phyloP scores from a whole-genome alignment of 2,797 vertebrate genomes.

The Rhincodon typus region DNA sequence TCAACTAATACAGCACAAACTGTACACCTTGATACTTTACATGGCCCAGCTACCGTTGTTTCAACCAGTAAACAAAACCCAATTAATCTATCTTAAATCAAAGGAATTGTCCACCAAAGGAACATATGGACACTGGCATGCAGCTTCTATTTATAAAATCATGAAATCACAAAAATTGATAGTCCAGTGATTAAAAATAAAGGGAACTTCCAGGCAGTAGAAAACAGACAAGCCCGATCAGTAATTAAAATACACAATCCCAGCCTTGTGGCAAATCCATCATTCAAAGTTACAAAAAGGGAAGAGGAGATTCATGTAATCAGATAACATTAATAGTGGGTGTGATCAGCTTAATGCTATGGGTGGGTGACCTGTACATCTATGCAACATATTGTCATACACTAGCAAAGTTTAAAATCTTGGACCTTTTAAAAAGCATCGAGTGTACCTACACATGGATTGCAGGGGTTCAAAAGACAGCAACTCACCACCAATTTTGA shows the following conservation, averaged over 20 bases:
- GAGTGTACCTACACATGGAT: no score
- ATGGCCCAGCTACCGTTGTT: not conserved
- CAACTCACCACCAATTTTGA: no score
- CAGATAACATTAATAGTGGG: not conserved
- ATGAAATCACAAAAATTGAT: not conserved
- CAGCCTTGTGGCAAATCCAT: not conserved
- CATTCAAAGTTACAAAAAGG: not conserved
- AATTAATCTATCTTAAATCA: not conserved
- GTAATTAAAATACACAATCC: not conserved
- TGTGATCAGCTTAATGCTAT: not conserved
- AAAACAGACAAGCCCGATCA: not conserved
- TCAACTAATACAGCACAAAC: not conserved
- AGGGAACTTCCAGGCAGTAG: not conserved
- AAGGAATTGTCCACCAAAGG: not conserved
- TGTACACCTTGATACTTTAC: not conserved
- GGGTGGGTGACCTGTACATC: not conserved
- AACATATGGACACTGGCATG: not conserved
- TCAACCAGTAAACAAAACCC: not conserved
- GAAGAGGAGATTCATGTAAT: not conserved
- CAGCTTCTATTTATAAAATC: not conserved
- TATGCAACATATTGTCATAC: not conserved
- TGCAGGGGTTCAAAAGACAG: no score
- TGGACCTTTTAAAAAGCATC: no score
- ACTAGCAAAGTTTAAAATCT: not conserved
- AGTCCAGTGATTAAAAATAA: not conserved